A percentile compares a stretch with the other conserved stretches of the same genome.
phyloP scores from a whole-genome alignment of 1,140 invertebrate species.

The Ctenoplectra terminalis region DNA sequence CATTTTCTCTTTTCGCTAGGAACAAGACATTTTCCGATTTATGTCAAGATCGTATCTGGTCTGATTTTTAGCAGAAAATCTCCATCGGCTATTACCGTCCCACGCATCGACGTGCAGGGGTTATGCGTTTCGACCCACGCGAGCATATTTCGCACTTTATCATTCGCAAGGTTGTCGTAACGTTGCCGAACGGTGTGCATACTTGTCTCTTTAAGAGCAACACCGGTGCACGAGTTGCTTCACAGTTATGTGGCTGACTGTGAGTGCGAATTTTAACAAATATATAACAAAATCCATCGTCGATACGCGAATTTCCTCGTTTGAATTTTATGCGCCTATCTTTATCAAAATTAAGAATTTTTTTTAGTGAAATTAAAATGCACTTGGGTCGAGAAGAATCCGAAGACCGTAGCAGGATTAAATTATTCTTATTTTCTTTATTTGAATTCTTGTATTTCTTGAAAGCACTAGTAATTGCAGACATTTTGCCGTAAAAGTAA shows the following conservation, averaged over 20 bases:
- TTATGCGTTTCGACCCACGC: constrained; percentile 7
- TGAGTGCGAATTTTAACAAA: too few species aligned
- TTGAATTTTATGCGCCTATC: too few species aligned
- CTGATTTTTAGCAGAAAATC: background rate
- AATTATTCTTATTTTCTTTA: too few species aligned
- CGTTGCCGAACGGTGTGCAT: background rate
- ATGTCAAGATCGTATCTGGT: constrained; percentile 11
- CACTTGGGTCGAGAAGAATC: too few species aligned
- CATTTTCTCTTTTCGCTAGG: background rate
- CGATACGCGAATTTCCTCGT: too few species aligned
- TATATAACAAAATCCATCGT: too few species aligned
- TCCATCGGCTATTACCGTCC: background rate
- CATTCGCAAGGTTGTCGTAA: constrained; percentile 35
- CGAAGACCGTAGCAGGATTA: too few species aligned
- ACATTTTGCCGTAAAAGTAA: too few species aligned
- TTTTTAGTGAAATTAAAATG: too few species aligned
- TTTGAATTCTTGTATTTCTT: too few species aligned
- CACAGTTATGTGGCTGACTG: background rate
- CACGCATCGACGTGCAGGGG: background rate
- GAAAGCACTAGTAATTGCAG: too few species aligned
- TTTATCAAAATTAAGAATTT: too few species aligned
- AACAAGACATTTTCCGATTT: background rate
- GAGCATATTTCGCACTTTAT: constrained; percentile 22
- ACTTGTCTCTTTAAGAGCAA: background rate
- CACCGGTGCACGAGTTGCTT: background rate